Evolutionary conservation across 2,888 invertebrate species (phyloP).

Genomic region (Pilophorus perplexus): DNA sequence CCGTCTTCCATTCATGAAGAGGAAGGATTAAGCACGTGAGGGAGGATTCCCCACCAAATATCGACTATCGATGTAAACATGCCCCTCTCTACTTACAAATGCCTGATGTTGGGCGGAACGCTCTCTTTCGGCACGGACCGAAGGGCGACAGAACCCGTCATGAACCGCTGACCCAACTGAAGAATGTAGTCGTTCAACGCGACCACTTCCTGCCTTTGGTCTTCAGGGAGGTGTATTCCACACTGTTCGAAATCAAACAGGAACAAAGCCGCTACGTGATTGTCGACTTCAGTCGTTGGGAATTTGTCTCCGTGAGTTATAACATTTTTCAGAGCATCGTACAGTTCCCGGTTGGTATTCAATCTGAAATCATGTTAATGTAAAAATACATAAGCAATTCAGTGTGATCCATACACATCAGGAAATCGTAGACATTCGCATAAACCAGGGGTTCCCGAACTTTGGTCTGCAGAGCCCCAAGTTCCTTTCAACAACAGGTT

Average conservation of each 20-base stretch:
- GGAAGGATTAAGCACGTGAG: too few relatives aligned
- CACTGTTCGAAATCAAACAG: slow-evolving; percentile 96
- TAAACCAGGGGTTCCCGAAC: background rate
- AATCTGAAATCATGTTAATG: slow-evolving; percentile 61
- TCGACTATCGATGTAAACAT: too few relatives aligned
- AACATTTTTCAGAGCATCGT: slow-evolving; percentile 70
- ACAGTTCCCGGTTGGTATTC: slow-evolving; percentile 85
- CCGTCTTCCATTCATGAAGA: too few relatives aligned
- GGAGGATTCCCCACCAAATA: too few relatives aligned
- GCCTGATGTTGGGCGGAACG: slow-evolving; percentile 62
- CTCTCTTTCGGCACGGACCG: slow-evolving; percentile 63
- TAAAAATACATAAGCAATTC: background rate
- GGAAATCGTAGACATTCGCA: too few relatives aligned
- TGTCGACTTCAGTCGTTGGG: slow-evolving; percentile 69
- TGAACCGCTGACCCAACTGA: slow-evolving; percentile 75
- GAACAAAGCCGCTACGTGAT: slow-evolving; percentile 83
- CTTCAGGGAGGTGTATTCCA: slow-evolving; percentile 87
- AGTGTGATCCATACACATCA: too few relatives aligned
- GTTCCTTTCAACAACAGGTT: too few relatives aligned
- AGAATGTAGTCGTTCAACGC: slow-evolving; percentile 81
- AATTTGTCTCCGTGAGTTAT: slow-evolving; percentile 67
- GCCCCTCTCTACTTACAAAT: slow-evolving; percentile 73
- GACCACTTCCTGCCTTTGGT: slow-evolving; percentile 72
- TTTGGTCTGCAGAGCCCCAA: background rate
- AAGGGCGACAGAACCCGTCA: slow-evolving; percentile 70